Conservation (phyloP, 2,888 invertebrate genomes). For the Melikaiella ostensackeni region DNA sequence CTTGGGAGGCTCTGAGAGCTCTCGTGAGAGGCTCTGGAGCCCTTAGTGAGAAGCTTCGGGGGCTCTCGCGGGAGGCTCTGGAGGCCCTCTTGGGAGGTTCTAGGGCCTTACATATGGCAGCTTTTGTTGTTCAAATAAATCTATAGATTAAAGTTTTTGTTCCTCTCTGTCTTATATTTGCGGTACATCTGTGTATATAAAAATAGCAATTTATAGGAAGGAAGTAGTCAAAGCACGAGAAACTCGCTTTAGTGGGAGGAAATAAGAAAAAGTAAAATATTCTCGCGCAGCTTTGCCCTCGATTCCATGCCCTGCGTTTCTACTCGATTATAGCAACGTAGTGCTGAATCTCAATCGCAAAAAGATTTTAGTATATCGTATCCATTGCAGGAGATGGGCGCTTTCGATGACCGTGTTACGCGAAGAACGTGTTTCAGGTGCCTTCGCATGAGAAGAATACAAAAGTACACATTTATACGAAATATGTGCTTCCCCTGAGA, state of each 20-base stretch:
- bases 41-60: no score
- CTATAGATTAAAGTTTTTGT: no score
- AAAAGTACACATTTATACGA: slow-evolving; percentile 51
- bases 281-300: slow-evolving; percentile 29
- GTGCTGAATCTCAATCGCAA: slow-evolving; percentile 63
- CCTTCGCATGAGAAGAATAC: slow-evolving; percentile 56
- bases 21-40: no score
- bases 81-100: no score
- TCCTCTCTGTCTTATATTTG: background rate
- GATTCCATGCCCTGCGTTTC: slow-evolving; percentile 54
- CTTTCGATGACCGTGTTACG: slow-evolving; percentile 52
- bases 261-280: slow-evolving; percentile 18
- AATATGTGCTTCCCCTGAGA: background rate
- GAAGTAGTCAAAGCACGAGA: background rate
- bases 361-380: slow-evolving; percentile 59
- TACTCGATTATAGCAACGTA: slow-evolving; percentile 63
- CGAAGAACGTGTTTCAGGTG: slow-evolving; percentile 62
- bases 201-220: background rate
- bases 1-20: no score
- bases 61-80: no score
- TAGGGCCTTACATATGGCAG: no score
- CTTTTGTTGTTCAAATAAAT: no score
- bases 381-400: slow-evolving; percentile 52
- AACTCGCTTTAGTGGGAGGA: background rate
- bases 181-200: background rate